Evolutionary conservation across 2,797 vertebrate species (phyloP), one percentile per base, ranked within the genome.

Genomic region (Dryobates pubescens): DNA sequence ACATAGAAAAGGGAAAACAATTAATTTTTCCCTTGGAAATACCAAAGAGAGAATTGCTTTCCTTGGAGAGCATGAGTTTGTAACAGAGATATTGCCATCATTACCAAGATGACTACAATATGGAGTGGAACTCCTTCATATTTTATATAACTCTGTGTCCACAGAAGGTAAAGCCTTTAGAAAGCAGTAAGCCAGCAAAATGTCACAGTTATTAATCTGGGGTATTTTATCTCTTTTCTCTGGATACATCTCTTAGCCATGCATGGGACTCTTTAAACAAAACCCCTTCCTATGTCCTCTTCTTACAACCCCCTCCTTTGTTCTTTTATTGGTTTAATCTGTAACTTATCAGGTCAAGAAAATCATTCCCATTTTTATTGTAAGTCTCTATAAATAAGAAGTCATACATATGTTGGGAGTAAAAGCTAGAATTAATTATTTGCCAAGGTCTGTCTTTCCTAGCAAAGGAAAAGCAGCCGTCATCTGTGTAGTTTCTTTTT

Each of bases 261-360:
- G 62, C 61, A 91, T 74, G 47, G 65, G 68, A 91, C 54, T 82
- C 30, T 76, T 67, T 73, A 74, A 95, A 94, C 58, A 92, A 88
- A 94, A 68, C 15, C 69, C 53, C 79, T 87, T 88, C 54, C 71
- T 72, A 38, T 45, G 54, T 84, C 58, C 61, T 93, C 56, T 85
- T 70, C 67, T 90, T 90, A 79, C 0, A 0, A 67, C 65, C 13
- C 6, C 4, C 16, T 91, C n/a, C 81, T 95, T 95, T 95, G 74
- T 95, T 95, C 94, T 94, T 94, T 91, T 95, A 95, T 92, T 90
- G 72, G 62, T 91, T 93, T 93, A 94, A 91, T 69, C 75, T 92
- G 89, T 82, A 93, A 93, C 53, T 91, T 77, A 72, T 7, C 0
- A 0, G 69, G 89, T 94, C 81, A 86, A 73, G 79, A 88, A 87